Percentiles rank a stretch among this genome's conserved stretches.
These are phyloP conservation scores for Dicroscelio sp. DNA, from an alignment of 2,888 invertebrate genomes.

Conservation along the genomic window DNA sequence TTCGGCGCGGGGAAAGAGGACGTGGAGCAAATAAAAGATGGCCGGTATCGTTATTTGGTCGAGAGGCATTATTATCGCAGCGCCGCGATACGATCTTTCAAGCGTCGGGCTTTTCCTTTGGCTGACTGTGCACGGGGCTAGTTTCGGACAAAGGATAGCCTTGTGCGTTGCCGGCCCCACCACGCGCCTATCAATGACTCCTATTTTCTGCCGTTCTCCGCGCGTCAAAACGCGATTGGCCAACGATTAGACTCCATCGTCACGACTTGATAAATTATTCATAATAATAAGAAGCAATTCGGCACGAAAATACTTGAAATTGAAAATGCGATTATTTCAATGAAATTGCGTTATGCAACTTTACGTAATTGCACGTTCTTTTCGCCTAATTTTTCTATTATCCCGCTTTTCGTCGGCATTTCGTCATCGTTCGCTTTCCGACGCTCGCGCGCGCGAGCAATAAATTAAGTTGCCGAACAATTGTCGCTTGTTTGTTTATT, in stretches of 20 bases:
- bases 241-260: slow-evolving; percentile 72
- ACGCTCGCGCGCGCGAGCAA: too few species aligned
- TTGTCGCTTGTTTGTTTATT: slow-evolving; percentile 22
- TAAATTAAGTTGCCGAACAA: too few species aligned
- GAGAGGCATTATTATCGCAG: slow-evolving; percentile 66
- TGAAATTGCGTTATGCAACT: slow-evolving; percentile 70
- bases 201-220: slow-evolving; percentile 88
- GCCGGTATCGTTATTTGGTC: slow-evolving; percentile 55
- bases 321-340: slow-evolving; percentile 71
- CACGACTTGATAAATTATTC: slow-evolving; percentile 75
- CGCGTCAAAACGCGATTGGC: slow-evolving; percentile 84
- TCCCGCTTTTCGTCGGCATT: too few species aligned
- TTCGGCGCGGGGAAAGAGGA: neutral
- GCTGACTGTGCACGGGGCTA: slow-evolving; percentile 80
- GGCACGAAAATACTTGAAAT: slow-evolving; percentile 74
- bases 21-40: slow-evolving; percentile 51
- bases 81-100: slow-evolving; percentile 71
- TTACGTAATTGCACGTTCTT: slow-evolving; percentile 58
- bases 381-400: slow-evolving; percentile 3
- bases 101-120: slow-evolving; percentile 69
- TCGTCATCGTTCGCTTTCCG: too few species aligned
- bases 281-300: slow-evolving; percentile 72
- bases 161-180: slow-evolving; percentile 86
- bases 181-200: slow-evolving; percentile 80
- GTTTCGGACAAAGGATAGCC: slow-evolving; percentile 91